phyloP scores from a whole-genome alignment of 1,140 invertebrate genomes.

The Tetraneura akinire region DNA sequence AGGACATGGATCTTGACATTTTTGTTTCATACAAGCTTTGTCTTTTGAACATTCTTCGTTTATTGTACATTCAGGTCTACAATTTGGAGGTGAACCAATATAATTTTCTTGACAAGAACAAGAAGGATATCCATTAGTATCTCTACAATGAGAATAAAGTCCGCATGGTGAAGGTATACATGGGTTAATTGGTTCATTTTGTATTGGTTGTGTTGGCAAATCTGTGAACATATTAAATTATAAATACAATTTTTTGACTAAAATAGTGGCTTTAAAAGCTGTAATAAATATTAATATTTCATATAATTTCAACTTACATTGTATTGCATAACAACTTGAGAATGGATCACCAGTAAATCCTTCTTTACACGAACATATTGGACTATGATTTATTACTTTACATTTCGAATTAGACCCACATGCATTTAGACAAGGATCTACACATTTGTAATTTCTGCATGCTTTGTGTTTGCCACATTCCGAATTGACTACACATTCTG shows the following conservation, averaged over 20 bases:
- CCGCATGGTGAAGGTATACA: conserved; percentile 62
- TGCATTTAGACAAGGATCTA: conserved; percentile 68
- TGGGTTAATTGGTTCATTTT: conserved; percentile 56
- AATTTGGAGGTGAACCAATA: conserved; percentile 60
- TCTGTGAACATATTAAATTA: conserved; percentile 20
- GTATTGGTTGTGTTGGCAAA: conserved; percentile 56
- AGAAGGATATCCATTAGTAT: conserved; percentile 63
- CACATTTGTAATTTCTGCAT: conserved; percentile 72
- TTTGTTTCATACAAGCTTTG: conserved; percentile 63
- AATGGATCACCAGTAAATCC: conserved; percentile 60
- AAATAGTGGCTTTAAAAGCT: not conserved
- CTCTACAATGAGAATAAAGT: conserved; percentile 69
- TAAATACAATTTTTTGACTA: not conserved
- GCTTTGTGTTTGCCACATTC: conserved; percentile 70
- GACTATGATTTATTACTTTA: conserved; percentile 57
- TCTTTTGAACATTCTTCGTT: conserved; percentile 62
- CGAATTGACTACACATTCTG: conserved; percentile 73
- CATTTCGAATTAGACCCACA: conserved; percentile 59
- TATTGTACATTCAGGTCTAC: conserved; percentile 63
- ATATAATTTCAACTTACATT: conserved; percentile 36
- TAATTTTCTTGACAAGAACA: conserved; percentile 63
- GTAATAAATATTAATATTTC: not conserved
- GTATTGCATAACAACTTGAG: conserved; percentile 48
- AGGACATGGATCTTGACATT: conserved; percentile 64
- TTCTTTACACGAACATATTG: conserved; percentile 59